phyloP scores from a whole-genome alignment of 2,113 vertebrate genomes.

The Nothocercus nigrocapillus region DNA sequence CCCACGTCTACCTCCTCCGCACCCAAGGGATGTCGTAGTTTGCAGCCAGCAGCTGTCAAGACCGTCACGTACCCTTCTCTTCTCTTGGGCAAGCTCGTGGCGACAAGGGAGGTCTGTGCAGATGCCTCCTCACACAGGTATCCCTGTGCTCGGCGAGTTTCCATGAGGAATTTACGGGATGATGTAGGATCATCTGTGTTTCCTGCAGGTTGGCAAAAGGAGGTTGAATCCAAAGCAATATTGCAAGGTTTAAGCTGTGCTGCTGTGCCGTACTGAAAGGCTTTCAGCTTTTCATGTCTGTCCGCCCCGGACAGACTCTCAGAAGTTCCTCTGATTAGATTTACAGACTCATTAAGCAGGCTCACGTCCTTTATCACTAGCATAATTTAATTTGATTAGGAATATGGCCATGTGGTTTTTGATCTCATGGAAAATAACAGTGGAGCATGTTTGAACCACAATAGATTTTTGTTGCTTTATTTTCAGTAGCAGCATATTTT shows the following conservation, averaged over 20 bases:
- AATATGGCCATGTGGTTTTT: conserved; percentile 15
- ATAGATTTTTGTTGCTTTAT: conserved; percentile 36
- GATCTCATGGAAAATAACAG: not conserved
- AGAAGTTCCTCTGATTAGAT: conserved; percentile 48
- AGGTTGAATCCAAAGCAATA: not conserved
- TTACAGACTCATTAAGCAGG: conserved; percentile 16
- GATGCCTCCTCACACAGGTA: not conserved
- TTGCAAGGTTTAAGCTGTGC: not conserved
- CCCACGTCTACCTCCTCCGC: not conserved
- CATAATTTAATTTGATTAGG: conserved; percentile 47
- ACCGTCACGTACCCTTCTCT: not conserved
- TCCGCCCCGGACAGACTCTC: not conserved
- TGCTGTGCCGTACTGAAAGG: not conserved
- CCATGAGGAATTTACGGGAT: not conserved
- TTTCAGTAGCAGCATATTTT: conserved; percentile 50
- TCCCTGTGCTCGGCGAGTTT: not conserved
- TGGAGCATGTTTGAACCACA: not conserved
- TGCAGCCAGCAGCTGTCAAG: not conserved
- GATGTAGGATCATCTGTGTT: not conserved
- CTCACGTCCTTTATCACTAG: not conserved
- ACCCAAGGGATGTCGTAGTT: not conserved
- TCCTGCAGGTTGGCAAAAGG: not conserved
- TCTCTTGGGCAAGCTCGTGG: not conserved
- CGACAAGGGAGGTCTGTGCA: not conserved
- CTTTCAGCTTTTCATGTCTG: not conserved